phyloP scores from a whole-genome alignment of 1,140 invertebrate species.

The Platyscapa corneri region DNA sequence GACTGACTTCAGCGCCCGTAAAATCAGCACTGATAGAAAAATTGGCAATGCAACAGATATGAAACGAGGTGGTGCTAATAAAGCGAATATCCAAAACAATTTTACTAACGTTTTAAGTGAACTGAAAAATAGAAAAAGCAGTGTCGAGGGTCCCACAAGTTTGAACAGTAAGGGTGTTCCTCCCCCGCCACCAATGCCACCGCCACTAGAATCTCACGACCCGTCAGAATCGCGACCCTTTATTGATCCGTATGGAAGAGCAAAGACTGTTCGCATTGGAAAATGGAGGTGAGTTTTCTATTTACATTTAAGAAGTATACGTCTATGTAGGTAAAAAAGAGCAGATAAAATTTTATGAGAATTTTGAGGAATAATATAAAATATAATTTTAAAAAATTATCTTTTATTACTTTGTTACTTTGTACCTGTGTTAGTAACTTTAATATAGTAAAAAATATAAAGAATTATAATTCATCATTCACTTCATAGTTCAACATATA shows the following conservation, averaged over 20 bases:
- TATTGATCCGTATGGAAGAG: constrained; percentile 91
- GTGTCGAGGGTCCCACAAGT: constrained; percentile 76
- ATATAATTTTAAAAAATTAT: background rate
- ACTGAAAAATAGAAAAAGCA: constrained; percentile 77
- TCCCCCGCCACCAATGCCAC: constrained; percentile 90
- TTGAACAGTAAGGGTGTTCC: constrained; percentile 75
- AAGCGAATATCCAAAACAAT: constrained; percentile 73
- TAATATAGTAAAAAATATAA: background rate
- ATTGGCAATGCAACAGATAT: constrained; percentile 56
- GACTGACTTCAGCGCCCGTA: constrained; percentile 65
- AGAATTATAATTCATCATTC: background rate
- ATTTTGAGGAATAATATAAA: background rate
- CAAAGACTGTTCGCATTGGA: constrained; percentile 95
- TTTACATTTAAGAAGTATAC: background rate
- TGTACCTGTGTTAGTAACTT: no score
- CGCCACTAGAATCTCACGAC: constrained; percentile 85
- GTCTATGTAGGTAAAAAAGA: background rate
- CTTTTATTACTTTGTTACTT: background rate
- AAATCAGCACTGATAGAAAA: constrained; percentile 68
- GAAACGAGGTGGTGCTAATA: constrained; percentile 63
- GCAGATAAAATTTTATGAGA: background rate
- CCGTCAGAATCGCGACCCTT: constrained; percentile 87
- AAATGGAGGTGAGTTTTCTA: constrained; percentile 81
- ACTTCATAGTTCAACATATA: background rate
- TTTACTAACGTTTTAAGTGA: constrained; percentile 77